Base-by-base conservation (phyloP, 2,888 invertebrate genomes). In the Ctena decussata region DNA sequence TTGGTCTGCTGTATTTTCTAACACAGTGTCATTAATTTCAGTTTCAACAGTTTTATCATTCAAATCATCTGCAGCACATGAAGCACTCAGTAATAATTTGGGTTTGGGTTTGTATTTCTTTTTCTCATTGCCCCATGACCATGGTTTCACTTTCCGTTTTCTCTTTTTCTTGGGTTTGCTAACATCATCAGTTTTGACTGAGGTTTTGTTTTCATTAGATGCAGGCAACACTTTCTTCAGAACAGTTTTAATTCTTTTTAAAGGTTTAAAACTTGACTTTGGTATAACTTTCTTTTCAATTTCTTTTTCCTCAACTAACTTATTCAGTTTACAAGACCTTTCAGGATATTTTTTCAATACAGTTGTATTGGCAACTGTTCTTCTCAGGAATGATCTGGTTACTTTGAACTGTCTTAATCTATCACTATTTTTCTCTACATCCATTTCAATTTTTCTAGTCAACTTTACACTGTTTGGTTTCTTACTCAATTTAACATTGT, bases 61-160 rank as follows among this genome's bases (percentile, higher is more conserved):
- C 3, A 46, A 15, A n/a, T n/a, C 46, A 21, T 46, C 18, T 2
- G 21, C 12, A 18, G 57, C 27, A 57, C 11, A 21, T 5, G 27
- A 3, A 32, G 21, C 35, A n/a, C n/a, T n/a, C 18, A 35, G 35
- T 15, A 65, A n/a, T 21, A 65, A 12, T 35, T 88, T 88, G 39
- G 80, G 74, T 69, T 88, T 88, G 12, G 88, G 88, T 84, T 88
- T 88, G 73, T 84, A 88, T 70, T 74, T 84, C 60, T 86, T 88
- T 65, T 88, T 88, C 53, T 88, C 88, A 82, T 88, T 88, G 18
- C 88, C 88, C 88, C 88, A 88, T 15, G 88, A 88, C 88, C 88
- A 88, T 27, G 88, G 88, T 65, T 88, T 88, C 18, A 88, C 88
- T 80, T 88, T 88, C 46, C 84, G 60, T 80, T 76, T 84, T 53